phyloP scores from a whole-genome alignment of 2,888 invertebrate species.

The Nebria salina region DNA sequence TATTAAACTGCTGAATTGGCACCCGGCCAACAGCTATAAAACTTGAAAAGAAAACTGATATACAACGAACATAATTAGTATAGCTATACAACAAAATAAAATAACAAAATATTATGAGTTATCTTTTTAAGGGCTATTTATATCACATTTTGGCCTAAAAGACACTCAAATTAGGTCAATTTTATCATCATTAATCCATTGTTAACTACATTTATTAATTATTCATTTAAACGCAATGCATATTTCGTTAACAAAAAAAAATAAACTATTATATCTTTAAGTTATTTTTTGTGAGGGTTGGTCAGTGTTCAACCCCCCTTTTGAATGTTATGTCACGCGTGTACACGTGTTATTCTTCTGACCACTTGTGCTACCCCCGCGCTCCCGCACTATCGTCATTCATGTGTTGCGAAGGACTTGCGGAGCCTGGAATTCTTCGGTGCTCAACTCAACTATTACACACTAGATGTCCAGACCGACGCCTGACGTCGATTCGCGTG shows the following conservation, averaged over 20 bases:
- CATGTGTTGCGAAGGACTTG: background rate
- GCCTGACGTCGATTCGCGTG: slow-evolving; percentile 39
- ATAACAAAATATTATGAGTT: slow-evolving; percentile 1
- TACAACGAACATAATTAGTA: slow-evolving; percentile 1
- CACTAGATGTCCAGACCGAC: slow-evolving; percentile 59
- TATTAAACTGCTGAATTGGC: background rate
- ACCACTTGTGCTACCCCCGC: background rate
- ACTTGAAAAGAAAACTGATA: slow-evolving; percentile 1
- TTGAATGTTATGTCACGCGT: slow-evolving; percentile 6
- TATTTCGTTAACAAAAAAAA: too few species aligned
- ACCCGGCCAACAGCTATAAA: background rate
- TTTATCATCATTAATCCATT: background rate
- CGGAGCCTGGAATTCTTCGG: background rate
- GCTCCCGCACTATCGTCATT: background rate
- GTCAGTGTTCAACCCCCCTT: slow-evolving; percentile 5
- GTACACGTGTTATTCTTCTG: slow-evolving; percentile 9
- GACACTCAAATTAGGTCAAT: background rate
- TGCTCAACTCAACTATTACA: slow-evolving; percentile 58
- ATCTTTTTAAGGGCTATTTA: background rate
- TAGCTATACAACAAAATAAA: background rate
- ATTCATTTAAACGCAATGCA: too few species aligned
- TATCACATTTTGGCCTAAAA: background rate
- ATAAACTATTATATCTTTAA: too few species aligned
- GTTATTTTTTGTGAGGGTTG: background rate
- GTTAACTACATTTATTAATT: too few species aligned